Conservation (phyloP, 2,888 invertebrate species). For the Pristionchus japonicus region DNA sequence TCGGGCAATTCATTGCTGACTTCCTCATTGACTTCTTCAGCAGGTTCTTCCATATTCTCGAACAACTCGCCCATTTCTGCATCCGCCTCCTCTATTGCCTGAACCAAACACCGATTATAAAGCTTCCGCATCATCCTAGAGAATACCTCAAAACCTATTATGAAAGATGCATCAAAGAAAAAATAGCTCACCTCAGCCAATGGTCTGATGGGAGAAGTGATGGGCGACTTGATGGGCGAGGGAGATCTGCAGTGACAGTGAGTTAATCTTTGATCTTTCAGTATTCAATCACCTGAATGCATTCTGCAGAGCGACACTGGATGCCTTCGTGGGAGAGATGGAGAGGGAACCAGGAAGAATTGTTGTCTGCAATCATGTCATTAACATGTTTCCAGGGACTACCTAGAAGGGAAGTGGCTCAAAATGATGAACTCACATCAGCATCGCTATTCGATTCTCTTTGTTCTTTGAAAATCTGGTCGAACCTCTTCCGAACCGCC, state of each 20-base stretch:
- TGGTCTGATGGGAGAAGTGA: constrained; percentile 33
- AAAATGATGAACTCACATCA: neutral
- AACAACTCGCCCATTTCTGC: neutral
- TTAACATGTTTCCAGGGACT: too few species aligned
- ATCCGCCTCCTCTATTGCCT: constrained; percentile 26
- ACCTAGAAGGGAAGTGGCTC: neutral
- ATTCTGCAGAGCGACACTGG: neutral
- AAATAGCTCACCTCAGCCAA: constrained; percentile 3
- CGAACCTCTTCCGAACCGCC: neutral
- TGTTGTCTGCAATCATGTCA: neutral
- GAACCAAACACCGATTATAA: neutral
- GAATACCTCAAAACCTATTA: neutral
- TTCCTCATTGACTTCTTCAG: neutral
- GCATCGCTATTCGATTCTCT: neutral
- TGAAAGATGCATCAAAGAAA: neutral
- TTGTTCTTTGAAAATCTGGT: neutral
- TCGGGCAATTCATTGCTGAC: neutral
- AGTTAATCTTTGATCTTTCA: neutral
- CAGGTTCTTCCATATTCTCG: neutral
- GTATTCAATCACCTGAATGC: neutral
- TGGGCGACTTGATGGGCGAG: constrained; percentile 25
- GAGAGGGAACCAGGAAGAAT: neutral
- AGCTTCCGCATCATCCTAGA: neutral
- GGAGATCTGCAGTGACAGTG: neutral
- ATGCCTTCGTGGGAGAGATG: constrained; percentile 29